A percentile compares a stretch with the other conserved stretches of the same genome.
phyloP scores from a whole-genome alignment of 53 echinoderm and acorn worm species.

The Paracentrotus lividus region DNA sequence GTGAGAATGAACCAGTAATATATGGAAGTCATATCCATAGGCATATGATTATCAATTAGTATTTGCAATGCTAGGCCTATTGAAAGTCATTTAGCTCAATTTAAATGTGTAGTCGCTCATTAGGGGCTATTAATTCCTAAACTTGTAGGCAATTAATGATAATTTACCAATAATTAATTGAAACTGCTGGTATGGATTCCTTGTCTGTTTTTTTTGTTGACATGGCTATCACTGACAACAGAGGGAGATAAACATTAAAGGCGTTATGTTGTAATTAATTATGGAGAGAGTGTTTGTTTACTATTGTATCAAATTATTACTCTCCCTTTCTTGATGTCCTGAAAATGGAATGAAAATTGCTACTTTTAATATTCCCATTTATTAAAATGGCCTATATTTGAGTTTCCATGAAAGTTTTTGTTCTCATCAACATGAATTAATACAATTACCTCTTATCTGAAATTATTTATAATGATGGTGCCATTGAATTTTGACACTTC shows the following conservation, averaged over 20 bases:
- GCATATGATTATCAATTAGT: too few relatives aligned
- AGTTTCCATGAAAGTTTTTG: neutral
- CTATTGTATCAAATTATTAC: neutral
- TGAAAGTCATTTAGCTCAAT: neutral
- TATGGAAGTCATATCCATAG: neutral
- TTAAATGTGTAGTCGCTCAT: neutral
- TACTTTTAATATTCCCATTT: neutral
- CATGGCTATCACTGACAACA: neutral
- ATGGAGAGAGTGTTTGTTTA: too few relatives aligned
- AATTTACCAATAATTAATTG: neutral
- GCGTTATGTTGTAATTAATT: neutral
- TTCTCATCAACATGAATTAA: neutral
- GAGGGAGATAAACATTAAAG: conserved; percentile 10
- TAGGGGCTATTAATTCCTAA: neutral
- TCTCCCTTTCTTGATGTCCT: neutral
- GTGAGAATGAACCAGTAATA: neutral
- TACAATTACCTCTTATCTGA: too few relatives aligned
- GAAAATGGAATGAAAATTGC: neutral
- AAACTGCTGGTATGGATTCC: neutral
- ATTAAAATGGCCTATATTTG: neutral
- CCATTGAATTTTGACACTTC: neutral
- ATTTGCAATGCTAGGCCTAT: too few relatives aligned
- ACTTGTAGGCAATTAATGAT: too few relatives aligned
- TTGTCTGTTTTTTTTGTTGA: neutral
- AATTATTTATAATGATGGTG: neutral